These are phyloP conservation scores for Alviniconcha marisindica DNA, from an alignment of 1,140 invertebrate species.

Conservation along the genomic window DNA sequence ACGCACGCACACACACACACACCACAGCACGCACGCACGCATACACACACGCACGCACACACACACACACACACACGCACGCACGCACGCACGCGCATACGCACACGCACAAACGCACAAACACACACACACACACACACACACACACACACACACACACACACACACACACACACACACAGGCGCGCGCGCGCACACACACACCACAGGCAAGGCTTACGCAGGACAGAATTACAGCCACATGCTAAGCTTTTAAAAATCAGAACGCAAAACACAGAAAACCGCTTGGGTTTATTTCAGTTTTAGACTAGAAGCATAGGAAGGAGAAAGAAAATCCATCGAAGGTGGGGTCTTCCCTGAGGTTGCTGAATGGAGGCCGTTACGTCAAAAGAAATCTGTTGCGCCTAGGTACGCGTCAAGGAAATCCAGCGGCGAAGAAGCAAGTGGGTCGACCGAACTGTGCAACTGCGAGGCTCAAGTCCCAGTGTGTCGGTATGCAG, in stretches of 20 bases:
- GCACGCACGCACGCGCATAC: background rate
- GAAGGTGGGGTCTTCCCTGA: no score
- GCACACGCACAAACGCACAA: background rate
- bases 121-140: background rate
- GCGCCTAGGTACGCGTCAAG: no score
- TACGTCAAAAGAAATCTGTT: no score
- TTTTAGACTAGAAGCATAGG: no score
- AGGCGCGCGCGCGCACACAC: background rate
- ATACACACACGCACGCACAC: background rate
- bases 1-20: no score
- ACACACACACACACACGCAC: background rate
- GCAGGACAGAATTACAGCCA: no score
- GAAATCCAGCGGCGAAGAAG: no score
- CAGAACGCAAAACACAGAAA: background rate
- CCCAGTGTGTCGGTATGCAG: no score
- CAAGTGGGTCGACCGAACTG: no score
- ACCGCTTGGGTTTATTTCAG: background rate
- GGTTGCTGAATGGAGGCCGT: no score
- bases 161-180: background rate
- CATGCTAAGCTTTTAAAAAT: background rate
- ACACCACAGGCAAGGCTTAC: background rate
- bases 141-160: background rate
- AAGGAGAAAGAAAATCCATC: no score
- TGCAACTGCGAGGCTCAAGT: no score
- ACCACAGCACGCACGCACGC: background rate